Evolutionary conservation across 2,113 vertebrate species (phyloP).

Genomic region (Petromus typicus): DNA sequence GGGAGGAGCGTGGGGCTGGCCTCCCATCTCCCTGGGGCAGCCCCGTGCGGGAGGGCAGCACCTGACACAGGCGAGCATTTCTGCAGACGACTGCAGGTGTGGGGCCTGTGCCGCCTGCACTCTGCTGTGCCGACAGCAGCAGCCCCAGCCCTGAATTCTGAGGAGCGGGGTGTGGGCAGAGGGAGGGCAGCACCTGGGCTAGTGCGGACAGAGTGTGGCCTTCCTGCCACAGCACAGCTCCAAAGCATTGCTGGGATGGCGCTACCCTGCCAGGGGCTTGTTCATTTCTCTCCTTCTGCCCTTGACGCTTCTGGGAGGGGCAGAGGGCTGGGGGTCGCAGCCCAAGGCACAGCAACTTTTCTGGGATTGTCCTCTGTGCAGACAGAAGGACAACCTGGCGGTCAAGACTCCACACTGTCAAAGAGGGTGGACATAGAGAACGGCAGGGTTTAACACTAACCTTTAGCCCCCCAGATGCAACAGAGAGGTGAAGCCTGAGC

Average conservation of each 20-base stretch:
- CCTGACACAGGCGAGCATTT: background rate
- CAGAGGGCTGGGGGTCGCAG: background rate
- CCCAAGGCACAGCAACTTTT: background rate
- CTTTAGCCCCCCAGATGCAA: rapidly evolving
- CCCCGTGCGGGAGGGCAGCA: slow-evolving; percentile 9
- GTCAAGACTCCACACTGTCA: background rate
- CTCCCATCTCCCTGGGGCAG: slow-evolving; percentile 67
- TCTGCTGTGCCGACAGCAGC: background rate
- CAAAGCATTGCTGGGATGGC: background rate
- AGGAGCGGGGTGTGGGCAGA: background rate
- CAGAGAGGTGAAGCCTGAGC: background rate
- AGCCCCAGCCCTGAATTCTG: background rate
- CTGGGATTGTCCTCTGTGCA: background rate
- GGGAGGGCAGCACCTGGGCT: no score
- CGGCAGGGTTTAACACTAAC: rapidly evolving
- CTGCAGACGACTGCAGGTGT: background rate
- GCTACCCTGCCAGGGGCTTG: background rate
- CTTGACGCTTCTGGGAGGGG: background rate
- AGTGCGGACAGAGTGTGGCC: background rate
- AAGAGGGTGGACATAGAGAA: background rate
- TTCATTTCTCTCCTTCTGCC: background rate
- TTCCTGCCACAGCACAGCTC: rapidly evolving
- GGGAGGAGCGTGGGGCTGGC: background rate
- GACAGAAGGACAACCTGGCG: no score
- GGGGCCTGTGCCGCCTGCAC: background rate